Evolutionary conservation across 2,797 vertebrate species (phyloP), one percentile per base, ranked within the genome.

Genomic region (Eptatretus atami): DNA sequence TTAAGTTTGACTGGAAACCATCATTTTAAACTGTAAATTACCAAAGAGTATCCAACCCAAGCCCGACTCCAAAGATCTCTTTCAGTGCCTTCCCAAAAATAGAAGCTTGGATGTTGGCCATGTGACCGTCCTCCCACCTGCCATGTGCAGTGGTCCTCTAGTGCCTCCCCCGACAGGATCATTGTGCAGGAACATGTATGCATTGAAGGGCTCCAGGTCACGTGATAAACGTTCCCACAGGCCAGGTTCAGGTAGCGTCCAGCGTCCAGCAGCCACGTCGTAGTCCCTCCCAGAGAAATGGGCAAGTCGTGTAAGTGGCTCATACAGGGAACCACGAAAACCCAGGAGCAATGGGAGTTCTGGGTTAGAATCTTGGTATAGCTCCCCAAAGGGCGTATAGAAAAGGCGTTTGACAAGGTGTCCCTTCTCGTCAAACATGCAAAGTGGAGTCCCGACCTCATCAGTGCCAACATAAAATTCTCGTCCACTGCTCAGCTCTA

Each of bases 391-490:
- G 1, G 92, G 87, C 0, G 86, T 96, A 70, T 95, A 96, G 53
- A 85, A 69, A 65, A 95, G 76, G 72, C 95, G 86, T 69, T 98
- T 98, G 65, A 96, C 79, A 65, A 96, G 77, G 52, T 83, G 82
- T 1, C 92, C 90, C 64, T 82, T 79, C 70, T 84, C 95, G 65
- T 84, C 94, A 72, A 96, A 98, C 53, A 95, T 77, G 1, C 85
- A 85, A 53, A 92, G 75, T 1, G 92, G 92, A 10, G 82, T 94
- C 13, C 86, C 86, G 1, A 77, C 80, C 65, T 85, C 84, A 74
- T 96, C 92, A 66, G 88, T 94, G 8, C 87, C 85, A 5, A 98
- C 83, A 1, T 98, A 98, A 75, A 87, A 98, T 70, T 98, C 92
- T 73, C 95, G 86, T 1, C 87, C 85, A 15, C 86, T 93, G 77